A percentile compares a stretch with the other conserved stretches of the same genome.
Conservation (phyloP, 2,797 vertebrate genomes). For the Leptodactylus fallax region DNA sequence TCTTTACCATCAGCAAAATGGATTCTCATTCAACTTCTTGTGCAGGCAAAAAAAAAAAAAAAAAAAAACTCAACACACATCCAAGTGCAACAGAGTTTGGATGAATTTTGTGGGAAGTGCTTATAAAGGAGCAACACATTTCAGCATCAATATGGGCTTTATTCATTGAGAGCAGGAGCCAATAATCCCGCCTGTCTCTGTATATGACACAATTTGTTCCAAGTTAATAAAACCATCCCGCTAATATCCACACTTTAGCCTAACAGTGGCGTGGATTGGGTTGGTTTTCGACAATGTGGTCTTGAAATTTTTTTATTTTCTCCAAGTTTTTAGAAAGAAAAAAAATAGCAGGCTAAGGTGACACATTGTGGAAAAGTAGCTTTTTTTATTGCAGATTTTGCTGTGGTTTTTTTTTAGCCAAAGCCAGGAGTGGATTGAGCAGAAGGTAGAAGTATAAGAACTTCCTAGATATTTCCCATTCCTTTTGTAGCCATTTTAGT, state of each 20-base stretch:
- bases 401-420: too few relatives aligned
- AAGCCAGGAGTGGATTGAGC: too few relatives aligned
- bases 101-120: slow-evolving; percentile 39
- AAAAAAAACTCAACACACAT: neutral
- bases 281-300: neutral
- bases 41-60: slow-evolving; percentile 16
- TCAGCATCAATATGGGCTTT: slow-evolving; percentile 54
- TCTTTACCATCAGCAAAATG: slow-evolving; percentile 48
- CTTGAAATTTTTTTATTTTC: neutral
- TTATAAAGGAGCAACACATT: slow-evolving; percentile 46
- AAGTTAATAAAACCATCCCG: slow-evolving; percentile 19
- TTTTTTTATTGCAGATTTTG: too few relatives aligned
- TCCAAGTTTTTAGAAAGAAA: neutral
- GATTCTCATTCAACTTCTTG: slow-evolving; percentile 32
- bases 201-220: slow-evolving; percentile 34
- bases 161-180: slow-evolving; percentile 39
- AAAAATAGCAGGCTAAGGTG: too few relatives aligned
- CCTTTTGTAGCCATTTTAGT: too few relatives aligned
- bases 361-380: too few relatives aligned
- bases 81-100: slow-evolving; percentile 59
- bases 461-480: too few relatives aligned
- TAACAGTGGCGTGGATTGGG: neutral
- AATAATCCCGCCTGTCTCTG: slow-evolving; percentile 27
- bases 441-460: too few relatives aligned
- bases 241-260: neutral